A percentile compares a stretch with the other conserved stretches of the same genome.
Evolutionary conservation across 2,113 vertebrate genomes (phyloP).

Genomic region (Chaetodon trifascialis): DNA sequence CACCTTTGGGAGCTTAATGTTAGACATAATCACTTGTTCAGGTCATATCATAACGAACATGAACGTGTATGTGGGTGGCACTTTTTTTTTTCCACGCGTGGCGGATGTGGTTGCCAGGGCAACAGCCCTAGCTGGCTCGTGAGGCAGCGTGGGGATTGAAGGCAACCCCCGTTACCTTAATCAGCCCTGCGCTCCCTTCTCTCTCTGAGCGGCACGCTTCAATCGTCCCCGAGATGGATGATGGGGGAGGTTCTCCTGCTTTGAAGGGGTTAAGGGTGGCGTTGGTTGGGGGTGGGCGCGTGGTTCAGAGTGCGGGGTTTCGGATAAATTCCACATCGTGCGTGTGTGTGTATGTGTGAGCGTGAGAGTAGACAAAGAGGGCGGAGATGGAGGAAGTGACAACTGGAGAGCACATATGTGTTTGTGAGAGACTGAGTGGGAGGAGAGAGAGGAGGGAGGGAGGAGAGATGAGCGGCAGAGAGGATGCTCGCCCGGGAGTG

Average conservation of each 20-base stretch:
- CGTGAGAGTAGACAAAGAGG: slow-evolving; percentile 51
- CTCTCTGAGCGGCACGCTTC: slow-evolving; percentile 42
- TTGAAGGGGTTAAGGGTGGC: slow-evolving; percentile 23
- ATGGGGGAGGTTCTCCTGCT: slow-evolving; percentile 34
- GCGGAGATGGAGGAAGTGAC: slow-evolving; percentile 60
- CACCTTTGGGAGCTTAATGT: slow-evolving; percentile 29
- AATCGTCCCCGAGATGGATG: slow-evolving; percentile 4
- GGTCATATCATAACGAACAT: slow-evolving; percentile 39
- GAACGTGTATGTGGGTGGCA: slow-evolving; percentile 20
- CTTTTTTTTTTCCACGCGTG: slow-evolving; percentile 15
- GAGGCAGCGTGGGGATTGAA: slow-evolving; percentile 44
- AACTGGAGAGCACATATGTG: slow-evolving; percentile 41
- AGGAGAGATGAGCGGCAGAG: slow-evolving; percentile 54
- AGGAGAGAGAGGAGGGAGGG: slow-evolving; percentile 52
- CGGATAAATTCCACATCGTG: slow-evolving; percentile 7
- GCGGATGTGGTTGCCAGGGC: slow-evolving; percentile 73
- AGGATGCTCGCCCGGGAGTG: slow-evolving; percentile 61
- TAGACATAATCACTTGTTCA: slow-evolving; percentile 37
- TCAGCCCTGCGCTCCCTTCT: slow-evolving; percentile 24
- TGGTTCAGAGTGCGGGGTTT: slow-evolving; percentile 12
- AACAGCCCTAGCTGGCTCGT: slow-evolving; percentile 62
- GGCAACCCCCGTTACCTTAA: slow-evolving; percentile 47
- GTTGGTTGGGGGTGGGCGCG: background rate
- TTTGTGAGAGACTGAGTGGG: slow-evolving; percentile 51
- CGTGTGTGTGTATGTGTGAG: slow-evolving; percentile 12